phyloP scores from a whole-genome alignment of 2,888 invertebrate genomes.

The Volucella inflata region DNA sequence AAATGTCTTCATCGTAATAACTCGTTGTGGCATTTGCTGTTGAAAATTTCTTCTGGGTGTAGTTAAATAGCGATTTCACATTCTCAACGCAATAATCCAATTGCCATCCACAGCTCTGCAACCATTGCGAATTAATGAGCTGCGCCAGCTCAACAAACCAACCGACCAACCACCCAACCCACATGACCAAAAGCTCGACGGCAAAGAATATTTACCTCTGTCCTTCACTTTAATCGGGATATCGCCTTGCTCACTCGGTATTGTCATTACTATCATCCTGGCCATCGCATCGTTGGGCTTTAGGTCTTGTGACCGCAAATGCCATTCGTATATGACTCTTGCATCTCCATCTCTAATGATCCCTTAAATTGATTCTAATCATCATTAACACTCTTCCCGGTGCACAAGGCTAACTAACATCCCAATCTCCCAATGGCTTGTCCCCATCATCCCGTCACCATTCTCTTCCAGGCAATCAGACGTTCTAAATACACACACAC shows the following conservation, averaged over 20 bases:
- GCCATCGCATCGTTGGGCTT: conserved; percentile 50
- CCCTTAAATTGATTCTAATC: conserved; percentile 84
- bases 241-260: conserved; percentile 10
- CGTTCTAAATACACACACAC: conserved; percentile 15
- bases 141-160: conserved; percentile 32
- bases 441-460: conserved; percentile 13
- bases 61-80: conserved; percentile 22
- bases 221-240: conserved; percentile 43
- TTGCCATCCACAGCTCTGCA: conserved; percentile 32
- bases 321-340: conserved; percentile 46
- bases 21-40: too few species aligned
- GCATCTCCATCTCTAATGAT: conserved; percentile 81
- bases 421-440: conserved; percentile 64
- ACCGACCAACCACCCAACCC: background rate
- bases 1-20: too few species aligned
- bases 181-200: conserved; percentile 58
- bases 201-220: conserved; percentile 44
- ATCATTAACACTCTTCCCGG: conserved; percentile 83
- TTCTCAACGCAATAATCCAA: conserved; percentile 38
- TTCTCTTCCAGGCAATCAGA: conserved; percentile 56
- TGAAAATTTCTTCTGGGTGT: conserved; percentile 32
- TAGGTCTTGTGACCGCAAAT: conserved; percentile 53
- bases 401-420: conserved; percentile 75
- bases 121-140: conserved; percentile 65
- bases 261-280: conserved; percentile 54